A percentile compares a stretch with the other conserved stretches of the same genome.
phyloP scores from a whole-genome alignment of 2,888 invertebrate genomes.

The Mantis religiosa region DNA sequence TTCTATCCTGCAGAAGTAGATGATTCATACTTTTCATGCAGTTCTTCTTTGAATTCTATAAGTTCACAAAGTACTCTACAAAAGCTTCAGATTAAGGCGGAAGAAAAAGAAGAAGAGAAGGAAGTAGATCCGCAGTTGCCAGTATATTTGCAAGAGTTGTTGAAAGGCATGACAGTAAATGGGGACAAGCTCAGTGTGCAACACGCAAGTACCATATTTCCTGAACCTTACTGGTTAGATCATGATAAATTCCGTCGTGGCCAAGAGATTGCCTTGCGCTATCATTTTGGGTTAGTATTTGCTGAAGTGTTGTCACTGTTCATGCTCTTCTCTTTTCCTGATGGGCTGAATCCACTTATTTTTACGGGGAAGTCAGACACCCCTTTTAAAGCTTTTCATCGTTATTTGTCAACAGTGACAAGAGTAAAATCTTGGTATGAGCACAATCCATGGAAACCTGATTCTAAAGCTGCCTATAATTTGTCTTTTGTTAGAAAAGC shows the following conservation, averaged over 20 bases:
- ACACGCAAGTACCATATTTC: conserved; percentile 17
- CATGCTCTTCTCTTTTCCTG: conserved; percentile 43
- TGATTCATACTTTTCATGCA: not conserved
- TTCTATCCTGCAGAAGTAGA: not conserved
- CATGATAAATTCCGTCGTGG: conserved; percentile 45
- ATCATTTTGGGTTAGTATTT: conserved; percentile 41
- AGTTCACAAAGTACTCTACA: not conserved
- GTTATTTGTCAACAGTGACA: conserved; percentile 47
- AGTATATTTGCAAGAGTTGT: not conserved
- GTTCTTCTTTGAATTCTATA: not conserved
- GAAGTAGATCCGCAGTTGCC: not conserved
- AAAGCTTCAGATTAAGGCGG: not conserved
- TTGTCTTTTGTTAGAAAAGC: conserved; percentile 45
- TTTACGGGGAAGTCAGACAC: conserved; percentile 48
- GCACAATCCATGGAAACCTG: conserved; percentile 46
- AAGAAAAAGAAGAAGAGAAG: not conserved
- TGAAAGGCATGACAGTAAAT: conserved; percentile 15
- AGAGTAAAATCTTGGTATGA: conserved; percentile 50
- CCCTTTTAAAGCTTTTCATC: conserved; percentile 39
- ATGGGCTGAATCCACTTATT: conserved; percentile 46
- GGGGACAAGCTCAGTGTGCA: conserved; percentile 36
- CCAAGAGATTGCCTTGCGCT: conserved; percentile 45
- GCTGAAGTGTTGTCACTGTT: conserved; percentile 44
- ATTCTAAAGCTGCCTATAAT: conserved; percentile 45
- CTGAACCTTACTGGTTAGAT: conserved; percentile 45